phyloP scores from a whole-genome alignment of 2,113 vertebrate species.

The Gracilinanus agilis region DNA sequence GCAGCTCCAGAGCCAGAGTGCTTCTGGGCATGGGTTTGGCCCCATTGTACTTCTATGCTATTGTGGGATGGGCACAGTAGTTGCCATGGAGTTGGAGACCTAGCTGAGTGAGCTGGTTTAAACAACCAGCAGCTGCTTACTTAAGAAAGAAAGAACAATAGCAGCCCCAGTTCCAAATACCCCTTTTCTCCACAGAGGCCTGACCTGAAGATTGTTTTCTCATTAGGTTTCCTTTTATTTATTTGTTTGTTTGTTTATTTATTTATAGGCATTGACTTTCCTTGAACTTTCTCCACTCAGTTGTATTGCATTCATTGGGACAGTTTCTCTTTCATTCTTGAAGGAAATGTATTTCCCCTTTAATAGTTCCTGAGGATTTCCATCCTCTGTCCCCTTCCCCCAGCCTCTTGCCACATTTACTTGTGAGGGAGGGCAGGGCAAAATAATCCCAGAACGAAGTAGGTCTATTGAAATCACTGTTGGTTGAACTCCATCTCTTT shows the following conservation, averaged over 20 bases:
- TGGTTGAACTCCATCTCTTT: background rate
- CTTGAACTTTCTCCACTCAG: constrained; percentile 72
- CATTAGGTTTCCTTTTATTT: constrained; percentile 72
- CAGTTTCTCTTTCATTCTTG: constrained; percentile 53
- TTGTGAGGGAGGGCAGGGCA: background rate
- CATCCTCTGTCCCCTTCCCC: background rate
- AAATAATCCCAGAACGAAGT: constrained; percentile 10
- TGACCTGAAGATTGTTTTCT: constrained; percentile 75
- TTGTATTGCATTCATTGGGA: constrained; percentile 52
- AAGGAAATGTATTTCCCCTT: constrained; percentile 34
- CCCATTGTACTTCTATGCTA: constrained; percentile 50
- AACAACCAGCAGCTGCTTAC: constrained; percentile 70
- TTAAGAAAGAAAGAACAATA: constrained; percentile 63
- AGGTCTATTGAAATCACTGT: background rate
- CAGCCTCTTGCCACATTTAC: background rate
- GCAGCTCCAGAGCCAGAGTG: constrained; percentile 7
- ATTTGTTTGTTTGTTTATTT: too few relatives aligned
- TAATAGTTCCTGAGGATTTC: constrained; percentile 49
- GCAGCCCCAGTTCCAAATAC: constrained; percentile 62
- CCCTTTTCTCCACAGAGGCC: constrained; percentile 36
- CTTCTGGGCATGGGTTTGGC: background rate
- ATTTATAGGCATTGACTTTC: constrained; percentile 75
- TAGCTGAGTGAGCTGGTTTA: constrained; percentile 60
- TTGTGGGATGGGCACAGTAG: constrained; percentile 29
- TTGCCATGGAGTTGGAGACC: constrained; percentile 65